A percentile compares a stretch with the other conserved stretches of the same genome.
These are phyloP conservation scores for Aphelenchoides bicaudatus DNA, from an alignment of 2,888 invertebrate genomes.

Conservation along the genomic window DNA sequence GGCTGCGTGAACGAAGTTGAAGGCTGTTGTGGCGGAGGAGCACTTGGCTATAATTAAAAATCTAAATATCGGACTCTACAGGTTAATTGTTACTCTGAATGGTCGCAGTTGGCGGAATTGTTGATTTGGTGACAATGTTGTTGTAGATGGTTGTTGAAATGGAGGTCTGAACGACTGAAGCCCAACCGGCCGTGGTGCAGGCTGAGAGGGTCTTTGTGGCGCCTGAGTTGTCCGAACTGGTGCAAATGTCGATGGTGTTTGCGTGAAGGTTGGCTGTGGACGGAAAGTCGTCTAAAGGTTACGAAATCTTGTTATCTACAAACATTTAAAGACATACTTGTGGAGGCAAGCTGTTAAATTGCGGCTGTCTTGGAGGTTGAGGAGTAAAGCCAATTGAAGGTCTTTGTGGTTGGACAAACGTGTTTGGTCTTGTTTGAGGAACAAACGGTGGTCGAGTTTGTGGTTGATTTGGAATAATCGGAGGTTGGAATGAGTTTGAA, in stretches of 20 bases:
- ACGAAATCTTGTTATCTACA: too few relatives aligned
- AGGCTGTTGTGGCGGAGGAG: slow-evolving; percentile 1
- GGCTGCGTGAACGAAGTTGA: background rate
- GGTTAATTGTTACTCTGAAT: slow-evolving; percentile 33
- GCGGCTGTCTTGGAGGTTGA: slow-evolving; percentile 11
- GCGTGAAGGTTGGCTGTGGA: slow-evolving; percentile 18
- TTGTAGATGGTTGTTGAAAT: background rate
- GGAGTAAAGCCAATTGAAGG: slow-evolving; percentile 7
- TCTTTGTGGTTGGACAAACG: slow-evolving; percentile 11
- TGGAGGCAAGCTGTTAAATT: too few relatives aligned
- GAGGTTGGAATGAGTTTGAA: slow-evolving; percentile 8
- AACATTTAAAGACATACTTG: too few relatives aligned
- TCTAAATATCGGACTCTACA: background rate
- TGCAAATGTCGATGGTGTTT: background rate
- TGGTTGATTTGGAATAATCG: background rate
- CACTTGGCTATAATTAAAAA: too few relatives aligned
- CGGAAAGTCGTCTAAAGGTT: slow-evolving; percentile 7
- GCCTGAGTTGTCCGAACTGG: slow-evolving; percentile 9
- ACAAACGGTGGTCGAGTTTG: slow-evolving; percentile 16
- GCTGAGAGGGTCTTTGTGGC: slow-evolving; percentile 19
- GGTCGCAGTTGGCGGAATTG: slow-evolving; percentile 26
- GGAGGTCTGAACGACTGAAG: slow-evolving; percentile 8
- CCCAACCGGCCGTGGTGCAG: slow-evolving; percentile 15
- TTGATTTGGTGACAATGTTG: slow-evolving; percentile 15
- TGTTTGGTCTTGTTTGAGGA: slow-evolving; percentile 13